Conservation (phyloP, 2,888 invertebrate species). For the Andrena bucephala region DNA sequence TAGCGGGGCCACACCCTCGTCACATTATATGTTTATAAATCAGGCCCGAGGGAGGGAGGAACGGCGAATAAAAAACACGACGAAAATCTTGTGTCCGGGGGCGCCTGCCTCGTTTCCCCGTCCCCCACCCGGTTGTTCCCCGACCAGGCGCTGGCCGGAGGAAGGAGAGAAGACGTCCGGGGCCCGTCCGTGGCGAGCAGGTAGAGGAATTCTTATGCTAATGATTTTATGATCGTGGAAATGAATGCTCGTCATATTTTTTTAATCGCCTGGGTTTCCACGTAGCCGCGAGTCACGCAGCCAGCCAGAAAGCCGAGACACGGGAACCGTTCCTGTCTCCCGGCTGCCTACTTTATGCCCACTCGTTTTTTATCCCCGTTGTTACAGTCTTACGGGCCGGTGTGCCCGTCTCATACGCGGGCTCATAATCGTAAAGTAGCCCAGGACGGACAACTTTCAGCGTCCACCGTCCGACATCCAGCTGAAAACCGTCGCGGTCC, state of each 20-base stretch:
- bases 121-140: conserved; percentile 34
- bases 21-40: conserved; percentile 86
- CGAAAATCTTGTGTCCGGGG: conserved; percentile 70
- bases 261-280: conserved; percentile 84
- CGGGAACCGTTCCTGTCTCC: conserved; percentile 72
- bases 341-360: conserved; percentile 66
- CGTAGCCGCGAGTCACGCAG: conserved; percentile 71
- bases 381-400: conserved; percentile 61
- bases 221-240: conserved; percentile 85
- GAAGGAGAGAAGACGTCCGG: conserved; percentile 10
- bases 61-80: conserved; percentile 76
- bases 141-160: neutral
- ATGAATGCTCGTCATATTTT: conserved; percentile 85
- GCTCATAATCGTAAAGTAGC: conserved; percentile 72
- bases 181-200: conserved; percentile 71
- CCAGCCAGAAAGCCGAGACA: conserved; percentile 61
- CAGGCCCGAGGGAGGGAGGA: conserved; percentile 72
- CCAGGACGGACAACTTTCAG: conserved; percentile 60
- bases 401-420: conserved; percentile 53
- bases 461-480: conserved; percentile 37
- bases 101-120: conserved; percentile 51
- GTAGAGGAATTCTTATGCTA: conserved; percentile 85
- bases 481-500: conserved; percentile 26
- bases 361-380: conserved; percentile 60
- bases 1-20: conserved; percentile 85